A percentile compares a stretch with the other conserved stretches of the same genome.
phyloP scores from a whole-genome alignment of 2,888 invertebrate genomes.

The Tipula confusa region DNA sequence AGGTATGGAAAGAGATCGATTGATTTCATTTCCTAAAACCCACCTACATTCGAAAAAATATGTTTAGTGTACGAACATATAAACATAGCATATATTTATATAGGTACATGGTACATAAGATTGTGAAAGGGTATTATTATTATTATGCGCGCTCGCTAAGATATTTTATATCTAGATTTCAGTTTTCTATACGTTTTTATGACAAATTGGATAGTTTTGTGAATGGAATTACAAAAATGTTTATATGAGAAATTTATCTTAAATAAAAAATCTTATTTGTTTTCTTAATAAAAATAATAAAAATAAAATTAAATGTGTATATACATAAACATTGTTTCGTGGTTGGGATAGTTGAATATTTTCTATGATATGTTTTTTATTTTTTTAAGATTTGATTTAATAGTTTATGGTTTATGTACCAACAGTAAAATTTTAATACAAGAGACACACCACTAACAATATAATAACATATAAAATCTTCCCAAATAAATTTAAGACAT shows the following conservation, averaged over 20 bases:
- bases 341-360: not conserved
- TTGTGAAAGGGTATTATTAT: conserved; percentile 20
- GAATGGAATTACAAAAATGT: conserved; percentile 20
- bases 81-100: too few relatives aligned
- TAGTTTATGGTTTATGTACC: not conserved
- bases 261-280: conserved; percentile 20
- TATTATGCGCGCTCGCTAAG: not conserved
- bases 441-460: not conserved
- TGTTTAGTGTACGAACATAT: not conserved
- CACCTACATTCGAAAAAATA: not conserved
- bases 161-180: not conserved
- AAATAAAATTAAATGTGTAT: not conserved
- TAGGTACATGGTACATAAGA: not conserved
- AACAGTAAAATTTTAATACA: not conserved
- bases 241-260: conserved; percentile 5
- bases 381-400: not conserved
- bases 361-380: not conserved
- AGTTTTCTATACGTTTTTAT: not conserved
- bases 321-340: not conserved
- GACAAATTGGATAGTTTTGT: conserved; percentile 25
- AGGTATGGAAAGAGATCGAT: not conserved
- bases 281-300: not conserved
- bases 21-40: conserved; percentile 12
- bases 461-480: not conserved
- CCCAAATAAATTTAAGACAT: not conserved